Evolutionary conservation across 2,113 vertebrate genomes (phyloP), one percentile per base, ranked within the genome.

Genomic region (Phyllostomus discolor): DNA sequence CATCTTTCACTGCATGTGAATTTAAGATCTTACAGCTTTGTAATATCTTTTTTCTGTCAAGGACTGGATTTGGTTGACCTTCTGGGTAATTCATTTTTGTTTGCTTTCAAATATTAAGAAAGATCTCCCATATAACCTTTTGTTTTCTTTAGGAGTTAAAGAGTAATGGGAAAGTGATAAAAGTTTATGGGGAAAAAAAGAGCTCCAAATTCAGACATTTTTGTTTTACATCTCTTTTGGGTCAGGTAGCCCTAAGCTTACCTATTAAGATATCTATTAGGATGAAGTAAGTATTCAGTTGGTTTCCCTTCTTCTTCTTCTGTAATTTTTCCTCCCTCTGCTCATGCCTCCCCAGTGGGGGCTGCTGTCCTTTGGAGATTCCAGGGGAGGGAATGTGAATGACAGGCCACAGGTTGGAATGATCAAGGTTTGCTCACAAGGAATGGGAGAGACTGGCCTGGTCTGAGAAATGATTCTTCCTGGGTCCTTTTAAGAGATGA

Each of bases 21-120:
- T 96, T 96, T 43, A 92, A 85, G 20, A 79, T 78, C 54, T 83
- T 79, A 67, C 12, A 41, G 52, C 81, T 93, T 33, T 87, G 57
- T 72, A 84, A 81, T 90, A 72, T 92, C 80, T 95, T 97, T 81
- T 94, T 96, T 50, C 91, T 85, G 75, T 92, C 54, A 95, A 92
- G 22, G 33, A 16, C 35, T 81, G 19, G 50, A 93, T 95, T 79
- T 62, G 64, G 38, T 72, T 96, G 97, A 96, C 93, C 93, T 98
- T 97, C 96, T 82, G 16, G 83, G 66, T 93, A 93, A 92, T 91
- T 46, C 59, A 16, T 64, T 95, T 97, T 70, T 92, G 75, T 96
- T 97, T 97, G 95, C 95, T 94, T 90, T 97, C 48, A 73, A 43
- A 94, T 95, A 86, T 93, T 96, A 50, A 95, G 84, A 52, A 90